phyloP scores from a whole-genome alignment of 1,140 invertebrate species.

The Bombus impatiens region DNA sequence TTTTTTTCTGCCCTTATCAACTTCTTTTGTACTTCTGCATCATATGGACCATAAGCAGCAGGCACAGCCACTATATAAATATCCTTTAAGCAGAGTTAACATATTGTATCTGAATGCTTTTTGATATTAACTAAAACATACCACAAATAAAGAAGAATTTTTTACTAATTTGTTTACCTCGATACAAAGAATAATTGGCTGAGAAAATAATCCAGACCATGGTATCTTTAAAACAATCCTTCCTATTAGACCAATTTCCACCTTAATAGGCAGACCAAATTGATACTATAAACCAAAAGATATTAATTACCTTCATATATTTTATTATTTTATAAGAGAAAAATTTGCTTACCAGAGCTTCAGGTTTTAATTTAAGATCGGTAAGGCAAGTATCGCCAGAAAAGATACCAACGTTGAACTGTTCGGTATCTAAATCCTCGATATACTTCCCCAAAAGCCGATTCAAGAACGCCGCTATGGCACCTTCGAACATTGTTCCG shows the following conservation, averaged over 20 bases:
- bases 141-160: neutral
- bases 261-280: conserved; percentile 90
- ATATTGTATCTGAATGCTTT: neutral
- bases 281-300: conserved; percentile 86
- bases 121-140: neutral
- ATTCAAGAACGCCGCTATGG: conserved; percentile 90
- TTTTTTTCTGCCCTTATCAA: conserved; percentile 88
- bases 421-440: conserved; percentile 91
- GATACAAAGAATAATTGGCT: conserved; percentile 87
- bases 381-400: conserved; percentile 90
- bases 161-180: conserved; percentile 81
- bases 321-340: neutral
- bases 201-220: conserved; percentile 88
- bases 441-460: conserved; percentile 91
- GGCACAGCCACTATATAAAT: conserved; percentile 90
- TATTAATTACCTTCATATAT: neutral
- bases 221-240: conserved; percentile 90
- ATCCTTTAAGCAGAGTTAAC: conserved; percentile 81
- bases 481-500: conserved; percentile 88
- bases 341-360: conserved; percentile 87
- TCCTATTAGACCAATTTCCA: conserved; percentile 90
- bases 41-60: conserved; percentile 86
- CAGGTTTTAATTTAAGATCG: conserved; percentile 90
- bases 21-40: conserved; percentile 89
- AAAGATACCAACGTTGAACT: conserved; percentile 92